Conservation (phyloP, 2,797 vertebrate species). For the Smutsia temminckii region DNA sequence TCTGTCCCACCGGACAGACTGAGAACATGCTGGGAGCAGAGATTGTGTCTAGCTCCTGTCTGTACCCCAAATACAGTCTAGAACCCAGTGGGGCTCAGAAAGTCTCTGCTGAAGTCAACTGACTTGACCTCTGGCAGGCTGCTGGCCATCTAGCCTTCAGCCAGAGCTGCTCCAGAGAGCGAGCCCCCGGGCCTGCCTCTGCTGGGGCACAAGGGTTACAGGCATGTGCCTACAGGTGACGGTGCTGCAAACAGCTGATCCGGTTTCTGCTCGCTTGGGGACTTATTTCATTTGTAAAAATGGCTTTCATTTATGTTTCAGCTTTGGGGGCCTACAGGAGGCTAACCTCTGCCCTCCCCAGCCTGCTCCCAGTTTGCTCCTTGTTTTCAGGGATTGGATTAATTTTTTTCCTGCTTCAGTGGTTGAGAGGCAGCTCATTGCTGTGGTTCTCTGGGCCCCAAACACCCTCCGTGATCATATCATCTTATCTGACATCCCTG, state of each 20-base stretch:
- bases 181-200: no score
- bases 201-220: rapidly evolving
- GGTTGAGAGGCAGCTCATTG: not conserved
- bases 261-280: not conserved
- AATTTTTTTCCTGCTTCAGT: not conserved
- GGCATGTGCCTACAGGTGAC: not conserved
- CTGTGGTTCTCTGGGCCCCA: not conserved
- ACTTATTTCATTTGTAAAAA: not conserved
- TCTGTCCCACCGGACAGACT: not conserved
- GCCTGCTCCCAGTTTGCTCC: rapidly evolving
- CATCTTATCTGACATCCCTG: not conserved
- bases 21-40: not conserved
- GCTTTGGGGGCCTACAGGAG: not conserved
- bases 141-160: not conserved
- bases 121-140: not conserved
- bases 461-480: not conserved
- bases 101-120: not conserved
- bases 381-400: not conserved
- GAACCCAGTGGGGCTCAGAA: not conserved
- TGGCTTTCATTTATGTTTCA: not conserved
- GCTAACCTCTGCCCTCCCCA: not conserved
- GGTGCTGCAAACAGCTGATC: not conserved
- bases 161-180: not conserved
- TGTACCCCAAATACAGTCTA: not conserved
- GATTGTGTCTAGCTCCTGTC: not conserved